Evolutionary conservation across 2,797 vertebrate species (phyloP).

Genomic region (Aeoliscus strigatus): DNA sequence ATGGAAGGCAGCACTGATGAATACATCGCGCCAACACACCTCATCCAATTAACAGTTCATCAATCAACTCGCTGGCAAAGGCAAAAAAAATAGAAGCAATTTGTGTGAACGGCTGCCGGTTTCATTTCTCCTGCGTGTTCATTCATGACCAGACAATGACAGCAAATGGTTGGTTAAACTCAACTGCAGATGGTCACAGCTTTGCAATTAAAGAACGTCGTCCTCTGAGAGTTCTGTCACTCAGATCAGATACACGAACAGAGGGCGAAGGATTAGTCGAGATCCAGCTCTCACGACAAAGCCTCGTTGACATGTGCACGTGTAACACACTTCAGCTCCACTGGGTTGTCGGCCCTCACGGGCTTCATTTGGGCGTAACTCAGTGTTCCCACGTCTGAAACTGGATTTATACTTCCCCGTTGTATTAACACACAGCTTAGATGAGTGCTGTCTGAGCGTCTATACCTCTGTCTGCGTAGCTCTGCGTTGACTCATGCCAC

Average conservation of each 20-base stretch:
- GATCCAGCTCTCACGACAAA: no score
- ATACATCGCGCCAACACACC: conserved; percentile 3
- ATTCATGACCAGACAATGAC: conserved; percentile 9
- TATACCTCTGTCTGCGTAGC: no score
- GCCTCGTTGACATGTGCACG: no score
- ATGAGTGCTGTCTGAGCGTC: no score
- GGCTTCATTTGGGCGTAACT: no score
- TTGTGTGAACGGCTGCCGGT: not conserved
- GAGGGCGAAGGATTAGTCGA: not conserved
- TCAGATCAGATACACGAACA: not conserved
- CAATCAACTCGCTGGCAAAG: conserved; percentile 19
- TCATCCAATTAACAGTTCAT: conserved; percentile 6
- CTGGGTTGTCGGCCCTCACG: no score
- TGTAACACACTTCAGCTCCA: no score
- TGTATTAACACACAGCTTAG: no score
- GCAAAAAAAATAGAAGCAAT: conserved; percentile 21
- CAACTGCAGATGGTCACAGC: conserved; percentile 5
- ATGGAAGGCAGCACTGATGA: conserved; percentile 9
- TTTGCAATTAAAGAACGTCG: not conserved
- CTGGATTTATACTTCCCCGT: no score
- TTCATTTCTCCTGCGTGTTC: not conserved
- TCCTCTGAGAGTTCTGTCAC: not conserved
- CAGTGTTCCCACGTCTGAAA: no score
- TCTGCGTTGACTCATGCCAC: no score
- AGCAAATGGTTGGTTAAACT: conserved; percentile 8